phyloP scores from a whole-genome alignment of 2,888 invertebrate species.

The Leptinotarsa haldemani region DNA sequence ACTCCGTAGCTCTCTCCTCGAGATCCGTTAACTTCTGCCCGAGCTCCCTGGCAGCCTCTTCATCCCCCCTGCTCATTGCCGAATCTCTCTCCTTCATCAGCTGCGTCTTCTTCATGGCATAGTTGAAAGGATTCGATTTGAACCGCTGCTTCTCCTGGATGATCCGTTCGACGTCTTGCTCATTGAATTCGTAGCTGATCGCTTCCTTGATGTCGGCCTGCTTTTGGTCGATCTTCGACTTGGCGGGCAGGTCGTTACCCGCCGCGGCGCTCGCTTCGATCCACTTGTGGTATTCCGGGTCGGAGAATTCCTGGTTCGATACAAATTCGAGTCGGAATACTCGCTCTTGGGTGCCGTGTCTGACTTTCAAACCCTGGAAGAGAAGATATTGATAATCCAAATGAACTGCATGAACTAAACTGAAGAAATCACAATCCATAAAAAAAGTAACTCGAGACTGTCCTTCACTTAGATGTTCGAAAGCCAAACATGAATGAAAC shows the following conservation, averaged over 20 bases:
- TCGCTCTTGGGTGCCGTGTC: conserved; percentile 89
- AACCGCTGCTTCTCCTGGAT: conserved; percentile 88
- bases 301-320: conserved; percentile 95
- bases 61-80: conserved; percentile 77
- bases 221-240: conserved; percentile 87
- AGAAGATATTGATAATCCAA: background rate
- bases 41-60: conserved; percentile 78
- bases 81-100: conserved; percentile 90
- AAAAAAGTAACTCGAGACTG: too few relatives aligned
- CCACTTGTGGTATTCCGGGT: conserved; percentile 95
- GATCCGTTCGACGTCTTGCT: conserved; percentile 94
- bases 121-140: conserved; percentile 92
- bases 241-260: conserved; percentile 77
- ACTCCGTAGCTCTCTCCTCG: conserved; percentile 89
- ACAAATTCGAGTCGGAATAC: conserved; percentile 95
- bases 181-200: conserved; percentile 91
- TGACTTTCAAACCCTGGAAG: conserved; percentile 72
- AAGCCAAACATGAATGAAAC: too few relatives aligned
- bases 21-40: conserved; percentile 86
- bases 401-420: background rate
- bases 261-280: conserved; percentile 79
- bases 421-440: background rate
- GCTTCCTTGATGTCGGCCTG: conserved; percentile 87
- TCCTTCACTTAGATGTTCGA: too few relatives aligned
- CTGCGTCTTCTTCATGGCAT: conserved; percentile 96